Base-by-base conservation (phyloP, 35 echinoderm and acorn worm genomes). In the Ptychodera flava region DNA sequence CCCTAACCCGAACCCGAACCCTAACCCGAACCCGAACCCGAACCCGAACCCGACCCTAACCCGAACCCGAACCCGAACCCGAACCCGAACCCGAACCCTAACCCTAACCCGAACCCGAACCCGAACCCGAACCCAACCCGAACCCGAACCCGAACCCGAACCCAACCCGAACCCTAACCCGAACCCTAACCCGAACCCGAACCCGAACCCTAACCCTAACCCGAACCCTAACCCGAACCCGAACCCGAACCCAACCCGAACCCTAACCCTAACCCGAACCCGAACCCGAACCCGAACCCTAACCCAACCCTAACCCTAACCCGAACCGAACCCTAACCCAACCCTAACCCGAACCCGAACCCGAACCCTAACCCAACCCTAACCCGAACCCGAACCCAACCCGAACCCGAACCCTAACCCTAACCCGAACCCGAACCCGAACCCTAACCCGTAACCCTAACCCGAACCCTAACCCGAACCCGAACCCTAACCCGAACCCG, bases 1-100 rank as follows among this genome's bases (percentile, higher is more conserved):
- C 84, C 84, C 84, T 85, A 85, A 85, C 84, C 84, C 84, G 38
- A 85, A 85, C 84, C 84, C 84, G 38, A 85, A 85, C 84, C 84
- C 84, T 85, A 85, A 85, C 84, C 84, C 84, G 38, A 85, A 85
- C 84, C 84, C 84, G 10, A 85, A 76, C 84, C 84, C 36, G 10
- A 85, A 76, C 84, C 84, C 36, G 10, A 85, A 85, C n/a, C n/a
- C n/a, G n/a, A n/a, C n/a, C n/a, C n/a, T n/a, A n/a, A n/a, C n/a
- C n/a, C n/a, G n/a, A n/a, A 35, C 84, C 36, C n/a, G n/a, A 85
- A 85, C 84, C 84, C 84, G 38, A 85, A 85, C 84, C 84, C 84
- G 38, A 85, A 85, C 84, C 84, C 84, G 38, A 85, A 85, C 84
- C 84, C 84, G 38, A 85, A 85, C 32, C 84, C 84, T 85, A 85